A percentile compares a stretch with the other conserved stretches of the same genome.
Evolutionary conservation across 2,888 invertebrate species (phyloP).

Genomic region (Brachycybe producta): DNA sequence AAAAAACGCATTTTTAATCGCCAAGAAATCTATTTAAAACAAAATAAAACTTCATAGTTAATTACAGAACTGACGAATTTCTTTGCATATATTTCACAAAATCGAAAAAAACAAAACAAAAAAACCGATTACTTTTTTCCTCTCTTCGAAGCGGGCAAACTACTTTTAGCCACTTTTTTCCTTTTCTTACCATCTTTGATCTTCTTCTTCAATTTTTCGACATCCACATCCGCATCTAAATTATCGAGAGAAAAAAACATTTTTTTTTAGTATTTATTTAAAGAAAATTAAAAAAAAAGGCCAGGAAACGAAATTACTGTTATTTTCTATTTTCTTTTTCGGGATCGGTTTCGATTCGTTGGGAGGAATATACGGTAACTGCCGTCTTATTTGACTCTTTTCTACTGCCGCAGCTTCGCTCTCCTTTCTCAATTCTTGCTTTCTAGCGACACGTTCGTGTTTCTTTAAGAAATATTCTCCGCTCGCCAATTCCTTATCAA

Average conservation of each 20-base stretch:
- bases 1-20: too few relatives aligned
- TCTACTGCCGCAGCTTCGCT: constrained; percentile 62
- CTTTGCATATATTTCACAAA: too few relatives aligned
- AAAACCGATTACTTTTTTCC: too few relatives aligned
- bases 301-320: constrained; percentile 22
- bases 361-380: constrained; percentile 70
- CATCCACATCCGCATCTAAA: constrained; percentile 41
- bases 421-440: constrained; percentile 58
- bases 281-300: too few relatives aligned
- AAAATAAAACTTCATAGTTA: too few relatives aligned
- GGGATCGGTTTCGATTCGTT: constrained; percentile 40
- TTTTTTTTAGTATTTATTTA: too few relatives aligned
- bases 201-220: constrained; percentile 60
- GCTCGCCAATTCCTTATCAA: constrained; percentile 81
- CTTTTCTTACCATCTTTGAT: too few relatives aligned
- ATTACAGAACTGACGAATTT: too few relatives aligned
- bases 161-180: too few relatives aligned
- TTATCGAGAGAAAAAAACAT: neutral
- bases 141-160: too few relatives aligned
- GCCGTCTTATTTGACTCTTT: constrained; percentile 59
- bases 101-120: too few relatives aligned
- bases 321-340: constrained; percentile 28
- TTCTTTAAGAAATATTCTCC: constrained; percentile 95
- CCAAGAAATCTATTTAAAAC: too few relatives aligned
- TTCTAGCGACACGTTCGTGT: constrained; percentile 53